A percentile compares a stretch with the other conserved stretches of the same genome.
phyloP scores from a whole-genome alignment of 2,888 invertebrate genomes.

The Antitype chi region DNA sequence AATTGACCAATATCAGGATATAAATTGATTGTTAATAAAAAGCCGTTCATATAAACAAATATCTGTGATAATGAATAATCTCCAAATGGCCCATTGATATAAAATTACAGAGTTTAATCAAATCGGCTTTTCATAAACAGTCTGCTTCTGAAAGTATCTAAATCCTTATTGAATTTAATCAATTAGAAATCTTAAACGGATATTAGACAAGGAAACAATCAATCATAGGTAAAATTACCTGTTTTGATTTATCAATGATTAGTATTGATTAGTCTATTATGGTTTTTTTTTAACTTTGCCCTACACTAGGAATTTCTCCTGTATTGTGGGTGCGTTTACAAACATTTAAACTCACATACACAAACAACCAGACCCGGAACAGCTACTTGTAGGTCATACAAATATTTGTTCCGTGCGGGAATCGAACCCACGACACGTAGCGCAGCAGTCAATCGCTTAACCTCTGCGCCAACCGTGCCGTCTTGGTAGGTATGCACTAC shows the following conservation, averaged over 20 bases:
- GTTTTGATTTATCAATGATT: slow-evolving; percentile 8
- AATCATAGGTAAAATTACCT: slow-evolving; percentile 3
- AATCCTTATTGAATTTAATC: slow-evolving; percentile 19
- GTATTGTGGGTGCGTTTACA: no score
- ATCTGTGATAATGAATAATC: slow-evolving; percentile 20
- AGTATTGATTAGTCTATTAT: background rate
- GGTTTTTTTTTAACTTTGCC: no score
- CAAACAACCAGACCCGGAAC: no score
- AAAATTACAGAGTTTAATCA: slow-evolving; percentile 22
- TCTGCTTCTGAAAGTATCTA: slow-evolving; percentile 21
- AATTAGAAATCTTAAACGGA: slow-evolving; percentile 51
- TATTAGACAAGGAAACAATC: slow-evolving; percentile 31
- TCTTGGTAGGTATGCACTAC: background rate
- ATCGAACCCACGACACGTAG: no score
- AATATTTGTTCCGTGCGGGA: no score
- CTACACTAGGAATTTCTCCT: no score
- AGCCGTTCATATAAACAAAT: background rate
- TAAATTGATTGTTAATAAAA: slow-evolving; percentile 23
- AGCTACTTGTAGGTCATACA: no score
- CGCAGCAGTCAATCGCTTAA: no score
- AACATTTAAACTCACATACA: no score
- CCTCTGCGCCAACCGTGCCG: no score
- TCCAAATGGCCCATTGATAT: slow-evolving; percentile 1
- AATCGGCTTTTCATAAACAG: slow-evolving; percentile 3
- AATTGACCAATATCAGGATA: slow-evolving; percentile 23